Percentiles rank a stretch among this genome's conserved stretches.
Evolutionary conservation across 2,888 invertebrate genomes (phyloP).

Genomic region (Pachydiplax longipennis): DNA sequence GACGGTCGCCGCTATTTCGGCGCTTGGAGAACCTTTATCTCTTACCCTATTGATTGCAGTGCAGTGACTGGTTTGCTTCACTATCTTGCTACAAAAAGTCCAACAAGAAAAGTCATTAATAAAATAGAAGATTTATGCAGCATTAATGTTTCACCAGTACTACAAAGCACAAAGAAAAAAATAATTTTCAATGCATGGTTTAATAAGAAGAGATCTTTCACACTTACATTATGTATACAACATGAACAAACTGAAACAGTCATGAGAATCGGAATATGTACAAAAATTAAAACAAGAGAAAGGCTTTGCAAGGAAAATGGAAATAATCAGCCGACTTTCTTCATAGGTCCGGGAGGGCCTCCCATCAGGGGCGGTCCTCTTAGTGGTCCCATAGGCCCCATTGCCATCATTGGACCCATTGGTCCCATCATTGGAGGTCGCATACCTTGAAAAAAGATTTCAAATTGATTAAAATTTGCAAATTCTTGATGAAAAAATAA

Average conservation of each 20-base stretch:
- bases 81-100: too few species aligned
- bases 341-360: constrained; percentile 68
- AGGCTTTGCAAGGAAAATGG: background rate
- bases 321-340: constrained; percentile 45
- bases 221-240: background rate
- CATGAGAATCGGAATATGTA: background rate
- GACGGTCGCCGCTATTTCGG: too few species aligned
- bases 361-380: constrained; percentile 74
- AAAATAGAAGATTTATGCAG: too few species aligned
- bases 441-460: constrained; percentile 65
- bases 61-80: too few species aligned
- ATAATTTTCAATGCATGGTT: background rate
- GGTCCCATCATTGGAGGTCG: constrained; percentile 81
- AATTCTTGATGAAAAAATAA: too few species aligned
- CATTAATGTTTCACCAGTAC: background rate
- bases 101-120: too few species aligned
- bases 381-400: constrained; percentile 72
- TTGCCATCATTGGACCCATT: constrained; percentile 67
- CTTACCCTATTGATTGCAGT: too few species aligned
- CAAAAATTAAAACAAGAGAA: background rate
- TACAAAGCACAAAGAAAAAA: background rate
- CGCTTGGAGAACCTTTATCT: too few species aligned
- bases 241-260: background rate
- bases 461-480: too few species aligned
- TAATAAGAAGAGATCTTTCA: background rate